A percentile compares a stretch with the other conserved stretches of the same genome.
Evolutionary conservation across 2,113 vertebrate genomes (phyloP).

Genomic region (Lepidothrix coronata): DNA sequence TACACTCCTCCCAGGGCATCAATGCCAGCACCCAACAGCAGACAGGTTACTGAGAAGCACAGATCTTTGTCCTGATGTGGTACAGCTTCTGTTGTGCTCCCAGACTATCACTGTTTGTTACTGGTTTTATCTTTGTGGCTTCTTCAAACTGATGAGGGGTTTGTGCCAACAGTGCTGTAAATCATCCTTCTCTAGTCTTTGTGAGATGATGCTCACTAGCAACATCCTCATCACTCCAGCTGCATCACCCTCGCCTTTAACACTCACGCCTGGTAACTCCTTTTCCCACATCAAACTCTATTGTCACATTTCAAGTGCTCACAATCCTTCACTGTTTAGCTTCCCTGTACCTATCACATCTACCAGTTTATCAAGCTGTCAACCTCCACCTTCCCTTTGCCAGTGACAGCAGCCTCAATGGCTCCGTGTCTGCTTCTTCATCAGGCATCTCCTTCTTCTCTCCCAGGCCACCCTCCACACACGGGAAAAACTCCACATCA

Average conservation of each 20-base stretch:
- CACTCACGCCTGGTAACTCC: not conserved
- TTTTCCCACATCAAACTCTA: conserved; percentile 3
- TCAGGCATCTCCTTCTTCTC: conserved; percentile 32
- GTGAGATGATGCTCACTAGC: not conserved
- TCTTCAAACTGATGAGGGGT: not conserved
- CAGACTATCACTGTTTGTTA: not conserved
- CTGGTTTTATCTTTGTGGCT: not conserved
- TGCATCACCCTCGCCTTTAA: not conserved
- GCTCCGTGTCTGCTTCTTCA: not conserved
- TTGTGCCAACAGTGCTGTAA: not conserved
- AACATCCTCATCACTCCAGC: conserved; percentile 29
- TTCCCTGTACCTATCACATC: conserved; percentile 49
- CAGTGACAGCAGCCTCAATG: conserved; percentile 52
- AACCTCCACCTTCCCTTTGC: conserved; percentile 49
- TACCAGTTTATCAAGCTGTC: conserved; percentile 52
- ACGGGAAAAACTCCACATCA: conserved; percentile 56
- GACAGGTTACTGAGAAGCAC: not conserved
- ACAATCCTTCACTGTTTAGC: conserved; percentile 32
- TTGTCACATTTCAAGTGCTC: not conserved
- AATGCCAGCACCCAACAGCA: not conserved
- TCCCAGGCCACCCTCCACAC: conserved; percentile 40
- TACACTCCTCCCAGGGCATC: not conserved
- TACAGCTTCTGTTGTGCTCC: not conserved
- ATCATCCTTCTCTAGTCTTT: not conserved
- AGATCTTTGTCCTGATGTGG: not conserved